Base-by-base conservation (phyloP, 2,113 vertebrate genomes). In the Cichladusa arquata region DNA sequence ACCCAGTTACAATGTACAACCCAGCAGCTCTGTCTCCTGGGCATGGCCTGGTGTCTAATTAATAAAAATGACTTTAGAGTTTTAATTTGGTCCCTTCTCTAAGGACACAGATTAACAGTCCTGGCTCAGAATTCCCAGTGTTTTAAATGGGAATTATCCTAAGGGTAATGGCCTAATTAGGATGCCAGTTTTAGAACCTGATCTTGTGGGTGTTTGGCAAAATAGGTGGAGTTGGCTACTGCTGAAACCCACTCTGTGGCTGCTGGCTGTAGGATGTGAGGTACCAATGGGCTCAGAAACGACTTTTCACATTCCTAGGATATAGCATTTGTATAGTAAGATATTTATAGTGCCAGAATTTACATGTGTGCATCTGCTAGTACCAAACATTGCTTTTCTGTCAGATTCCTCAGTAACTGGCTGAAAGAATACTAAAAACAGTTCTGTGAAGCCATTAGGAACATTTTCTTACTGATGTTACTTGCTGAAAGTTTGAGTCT, bases 281-380 rank as follows among this genome's bases (percentile, higher is more conserved):
- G 14, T 24, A 11, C 6, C 42, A 23, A 1, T 0, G 12, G 26
- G 2, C 19, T 29, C 53, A 18, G 15, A 38, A 64, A 24, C 6
- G 1, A 6, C 24, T 69, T 72, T 6, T 34, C 20, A 2, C 50
- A 18, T 51, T 12, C 60, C 56, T 57, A 31, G 36, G 14, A 4
- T 24, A 2, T 2, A 6, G 16, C 6, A 20, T 61, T 83, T 69
- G 22, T 65, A 19, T 28, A 4, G 53, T 51, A 29, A 73, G 23
- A 1, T 66, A 9, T 11, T 77, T 10, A 4, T 4, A 29, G 38
- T 25, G 45, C 45, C 11, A 51, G 33, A 58, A 34, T 53, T 66
- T 3, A 66, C 7, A 29, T 33, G 0, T 11, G 8, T 58, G 5
- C 0, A 0, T 53, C 65, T 51, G 0, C 24, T 40, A 13, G 50